These are phyloP conservation scores for Ophion costatus DNA, from an alignment of 2,888 invertebrate species.

Conservation along the genomic window DNA sequence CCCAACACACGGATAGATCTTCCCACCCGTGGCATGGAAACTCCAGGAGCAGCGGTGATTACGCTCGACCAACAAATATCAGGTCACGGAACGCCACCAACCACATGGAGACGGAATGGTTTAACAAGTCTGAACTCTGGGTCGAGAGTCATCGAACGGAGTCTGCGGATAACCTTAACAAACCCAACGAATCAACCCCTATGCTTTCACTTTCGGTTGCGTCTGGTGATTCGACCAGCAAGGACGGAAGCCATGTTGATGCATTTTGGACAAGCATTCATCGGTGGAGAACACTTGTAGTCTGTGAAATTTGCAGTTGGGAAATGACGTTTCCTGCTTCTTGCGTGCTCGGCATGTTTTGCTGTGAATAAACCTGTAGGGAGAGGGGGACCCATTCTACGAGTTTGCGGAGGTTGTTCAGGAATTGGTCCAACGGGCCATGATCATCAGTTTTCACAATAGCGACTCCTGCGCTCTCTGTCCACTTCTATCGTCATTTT, in stretches of 20 bases:
- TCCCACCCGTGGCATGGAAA: background rate
- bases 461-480: background rate
- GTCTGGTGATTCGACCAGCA: background rate
- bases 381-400: background rate
- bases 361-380: background rate
- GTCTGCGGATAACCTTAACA: background rate
- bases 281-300: background rate
- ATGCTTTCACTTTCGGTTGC: background rate
- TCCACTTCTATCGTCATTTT: background rate
- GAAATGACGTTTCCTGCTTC: background rate
- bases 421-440: background rate
- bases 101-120: constrained; percentile 3
- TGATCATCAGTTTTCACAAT: background rate
- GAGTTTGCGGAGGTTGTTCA: background rate
- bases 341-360: background rate
- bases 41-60: constrained; percentile 50
- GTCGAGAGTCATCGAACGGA: background rate
- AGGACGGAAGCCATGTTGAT: background rate
- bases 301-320: background rate
- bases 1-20: background rate
- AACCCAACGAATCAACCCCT: no score
- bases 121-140: background rate
- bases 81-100: constrained; percentile 22
- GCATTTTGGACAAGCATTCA: background rate
- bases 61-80: constrained; percentile 52